Evolutionary conservation across 2,797 vertebrate species (phyloP).

Genomic region (Amazonetta brasiliensis): DNA sequence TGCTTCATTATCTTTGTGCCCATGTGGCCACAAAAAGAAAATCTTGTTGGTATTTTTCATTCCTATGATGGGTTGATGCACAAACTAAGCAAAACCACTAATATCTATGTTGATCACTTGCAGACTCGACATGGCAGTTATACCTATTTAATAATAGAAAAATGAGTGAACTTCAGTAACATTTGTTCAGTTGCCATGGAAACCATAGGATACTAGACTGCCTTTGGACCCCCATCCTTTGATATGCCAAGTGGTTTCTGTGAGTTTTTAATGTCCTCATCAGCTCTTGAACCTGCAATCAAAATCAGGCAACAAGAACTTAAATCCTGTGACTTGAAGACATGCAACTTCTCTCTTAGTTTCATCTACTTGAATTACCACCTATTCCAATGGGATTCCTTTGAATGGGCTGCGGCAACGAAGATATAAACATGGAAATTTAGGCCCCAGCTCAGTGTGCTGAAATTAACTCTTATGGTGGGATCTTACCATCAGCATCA

Average conservation of each 20-base stretch:
- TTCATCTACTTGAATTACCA: background rate
- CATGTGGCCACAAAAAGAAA: background rate
- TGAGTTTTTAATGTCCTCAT: background rate
- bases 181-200: background rate
- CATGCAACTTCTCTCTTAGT: background rate
- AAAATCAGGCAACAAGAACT: background rate
- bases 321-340: background rate
- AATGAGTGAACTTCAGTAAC: background rate
- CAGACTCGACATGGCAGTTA: background rate
- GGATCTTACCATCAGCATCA: background rate
- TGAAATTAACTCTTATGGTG: background rate
- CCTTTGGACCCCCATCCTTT: background rate
- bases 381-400: background rate
- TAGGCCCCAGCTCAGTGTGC: background rate
- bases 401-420: background rate
- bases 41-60: slow-evolving; percentile 44
- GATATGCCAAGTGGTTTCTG: background rate
- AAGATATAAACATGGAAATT: background rate
- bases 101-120: background rate
- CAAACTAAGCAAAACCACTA: slow-evolving; percentile 27
- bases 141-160: background rate
- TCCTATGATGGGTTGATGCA: background rate
- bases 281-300: background rate
- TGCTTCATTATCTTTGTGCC: slow-evolving; percentile 32
- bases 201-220: background rate